These are phyloP conservation scores for Perccottus glenii DNA, from an alignment of 2,113 vertebrate species.

Conservation along the genomic window DNA sequence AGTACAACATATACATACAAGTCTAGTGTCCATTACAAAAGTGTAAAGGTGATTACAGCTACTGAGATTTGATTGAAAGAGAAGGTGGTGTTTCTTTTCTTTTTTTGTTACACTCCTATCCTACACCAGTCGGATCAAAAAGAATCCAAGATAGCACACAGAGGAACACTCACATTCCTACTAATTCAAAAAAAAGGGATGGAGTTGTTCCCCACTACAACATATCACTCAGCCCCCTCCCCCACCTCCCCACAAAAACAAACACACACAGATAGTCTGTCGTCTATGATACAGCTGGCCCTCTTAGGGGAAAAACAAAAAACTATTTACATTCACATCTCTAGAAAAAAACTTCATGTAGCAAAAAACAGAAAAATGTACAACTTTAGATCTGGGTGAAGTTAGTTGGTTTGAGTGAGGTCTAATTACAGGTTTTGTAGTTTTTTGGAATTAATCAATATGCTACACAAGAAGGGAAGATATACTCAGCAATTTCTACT, in stretches of 20 bases:
- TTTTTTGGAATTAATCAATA: background rate
- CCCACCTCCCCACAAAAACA: conserved; percentile 6
- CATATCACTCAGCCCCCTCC: conserved; percentile 19
- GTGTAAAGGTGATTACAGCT: conserved; percentile 54
- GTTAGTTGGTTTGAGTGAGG: conserved; percentile 5
- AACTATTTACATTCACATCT: conserved; percentile 78
- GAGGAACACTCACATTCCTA: conserved; percentile 64
- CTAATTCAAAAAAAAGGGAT: conserved; percentile 54
- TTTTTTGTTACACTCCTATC: conserved; percentile 43
- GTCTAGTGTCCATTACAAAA: conserved; percentile 44
- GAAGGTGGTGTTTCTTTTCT: conserved; percentile 39
- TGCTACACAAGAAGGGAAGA: background rate
- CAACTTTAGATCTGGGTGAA: conserved; percentile 34
- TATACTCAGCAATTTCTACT: conserved; percentile 1
- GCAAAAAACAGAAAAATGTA: conserved; percentile 47
- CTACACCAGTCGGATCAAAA: conserved; percentile 58
- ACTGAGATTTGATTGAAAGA: conserved; percentile 30
- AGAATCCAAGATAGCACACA: conserved; percentile 58
- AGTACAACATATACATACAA: conserved; percentile 66
- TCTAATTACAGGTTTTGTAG: background rate
- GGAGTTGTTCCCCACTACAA: conserved; percentile 51
- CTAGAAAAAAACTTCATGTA: conserved; percentile 42
- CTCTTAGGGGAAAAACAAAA: conserved; percentile 34
- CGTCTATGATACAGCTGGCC: conserved; percentile 67
- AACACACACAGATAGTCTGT: conserved; percentile 46